Evolutionary conservation across 2,797 vertebrate species (phyloP).

Genomic region (Hyperoplus lanceolatus): DNA sequence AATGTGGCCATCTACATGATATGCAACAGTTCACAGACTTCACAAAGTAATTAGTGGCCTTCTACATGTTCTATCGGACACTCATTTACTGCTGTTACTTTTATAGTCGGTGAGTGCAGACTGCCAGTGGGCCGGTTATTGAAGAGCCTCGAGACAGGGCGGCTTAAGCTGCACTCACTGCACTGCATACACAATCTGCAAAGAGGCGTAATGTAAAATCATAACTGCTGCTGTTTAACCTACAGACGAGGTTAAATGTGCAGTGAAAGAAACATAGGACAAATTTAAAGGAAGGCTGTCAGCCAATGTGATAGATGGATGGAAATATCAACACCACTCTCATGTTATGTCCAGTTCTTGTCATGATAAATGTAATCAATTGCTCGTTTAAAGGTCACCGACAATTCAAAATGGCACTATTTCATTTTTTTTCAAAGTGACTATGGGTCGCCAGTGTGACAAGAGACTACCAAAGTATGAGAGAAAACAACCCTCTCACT

Average conservation of each 20-base stretch:
- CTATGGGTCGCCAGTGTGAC: too few species aligned
- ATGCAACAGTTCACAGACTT: neutral
- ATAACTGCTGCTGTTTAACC: neutral
- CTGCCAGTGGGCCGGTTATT: conserved; percentile 38
- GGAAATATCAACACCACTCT: neutral
- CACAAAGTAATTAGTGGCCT: conserved; percentile 30
- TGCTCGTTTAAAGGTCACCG: neutral
- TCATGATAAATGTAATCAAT: neutral
- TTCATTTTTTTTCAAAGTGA: too few species aligned
- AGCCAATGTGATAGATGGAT: neutral
- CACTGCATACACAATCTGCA: neutral
- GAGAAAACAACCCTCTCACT: too few species aligned
- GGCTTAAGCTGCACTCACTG: conserved; percentile 9
- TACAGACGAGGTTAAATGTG: neutral
- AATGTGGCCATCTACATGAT: conserved; percentile 8
- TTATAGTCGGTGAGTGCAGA: conserved; percentile 13
- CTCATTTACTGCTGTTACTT: conserved; percentile 35
- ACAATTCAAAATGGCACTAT: too few species aligned
- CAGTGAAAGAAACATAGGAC: neutral
- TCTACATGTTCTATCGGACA: conserved; percentile 23
- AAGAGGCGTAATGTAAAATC: neutral
- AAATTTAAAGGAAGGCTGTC: neutral
- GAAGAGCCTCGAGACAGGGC: conserved; percentile 19
- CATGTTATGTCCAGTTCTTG: too few species aligned
- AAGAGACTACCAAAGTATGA: too few species aligned